Base-by-base conservation (phyloP, 2,113 vertebrate genomes). In the Macquaria australasica region DNA sequence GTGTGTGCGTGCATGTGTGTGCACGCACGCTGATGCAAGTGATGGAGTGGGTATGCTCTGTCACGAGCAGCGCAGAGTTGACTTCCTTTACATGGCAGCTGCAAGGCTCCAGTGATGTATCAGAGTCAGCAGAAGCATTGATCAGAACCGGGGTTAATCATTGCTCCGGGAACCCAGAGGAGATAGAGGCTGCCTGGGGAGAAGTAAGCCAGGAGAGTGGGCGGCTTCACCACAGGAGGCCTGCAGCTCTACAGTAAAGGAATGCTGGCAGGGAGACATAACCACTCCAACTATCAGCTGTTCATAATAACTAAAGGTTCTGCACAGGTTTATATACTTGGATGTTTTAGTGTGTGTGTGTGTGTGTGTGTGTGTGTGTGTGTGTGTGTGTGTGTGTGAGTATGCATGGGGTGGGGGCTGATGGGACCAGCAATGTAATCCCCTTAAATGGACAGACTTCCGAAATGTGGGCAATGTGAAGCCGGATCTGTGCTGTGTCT, bases 11-110 rank as follows among this genome's bases (percentile, higher is more conserved):
- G 67, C 62, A 48, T 73, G 82, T 62, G 81, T 14, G 75, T 64
- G 77, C 4, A 25, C 21, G 66, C 39, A 76, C 15, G 66, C 51
- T 62, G 50, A 48, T 79, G 45, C 8, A 83, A 72, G 81, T 95
- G 96, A 96, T 91, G 92, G 95, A 96, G 92, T 93, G 92, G 91
- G 80, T 88, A 71, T 91, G 87, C 94, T 93, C 91, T 92, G 89
- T 95, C 95, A 92, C 60, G 62, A 79, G 79, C 79, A 79, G 90
- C 85, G 58, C 87, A 94, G 94, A 94, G 88, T 88, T 91, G 90
- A 95, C 85, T 96, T 96, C 96, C 96, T 95, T 94, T 95, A 95
- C 96, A 95, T 95, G 95, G 94, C 95, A 95, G 95, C 92, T 95
- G 93, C 89, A 91, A 95, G 93, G 89, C 92, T 90, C 92, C 89